Evolutionary conservation across 2,888 invertebrate species (phyloP).

Genomic region (Blastobasis lacticolella): DNA sequence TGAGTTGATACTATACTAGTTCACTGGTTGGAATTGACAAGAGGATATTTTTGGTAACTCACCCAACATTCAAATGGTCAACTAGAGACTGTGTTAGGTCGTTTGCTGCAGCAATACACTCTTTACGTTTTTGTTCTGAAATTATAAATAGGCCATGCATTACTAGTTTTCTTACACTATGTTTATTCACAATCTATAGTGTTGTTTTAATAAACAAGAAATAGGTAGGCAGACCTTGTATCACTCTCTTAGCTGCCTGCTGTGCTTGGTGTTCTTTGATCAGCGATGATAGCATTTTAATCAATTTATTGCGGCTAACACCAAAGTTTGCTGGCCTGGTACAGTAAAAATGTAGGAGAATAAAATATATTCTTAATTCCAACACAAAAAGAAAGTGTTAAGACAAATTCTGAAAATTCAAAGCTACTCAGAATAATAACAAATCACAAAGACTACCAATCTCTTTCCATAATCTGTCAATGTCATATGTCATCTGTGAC

Average conservation of each 20-base stretch:
- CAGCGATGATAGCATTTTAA: slow-evolving; percentile 85
- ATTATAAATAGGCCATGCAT: slow-evolving; percentile 12
- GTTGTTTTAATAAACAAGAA: not conserved
- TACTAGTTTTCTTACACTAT: not conserved
- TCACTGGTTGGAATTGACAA: too few relatives aligned
- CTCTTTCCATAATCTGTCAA: too few relatives aligned
- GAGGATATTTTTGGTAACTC: slow-evolving; percentile 26
- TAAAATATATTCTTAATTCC: not conserved
- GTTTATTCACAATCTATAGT: not conserved
- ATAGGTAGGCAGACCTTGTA: slow-evolving; percentile 77
- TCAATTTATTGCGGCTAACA: not conserved
- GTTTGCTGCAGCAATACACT: slow-evolving; percentile 93
- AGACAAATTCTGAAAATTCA: not conserved
- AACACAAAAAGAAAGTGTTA: not conserved
- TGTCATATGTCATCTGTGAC: too few relatives aligned
- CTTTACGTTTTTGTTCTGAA: slow-evolving; percentile 93
- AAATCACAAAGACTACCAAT: too few relatives aligned
- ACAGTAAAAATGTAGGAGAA: not conserved
- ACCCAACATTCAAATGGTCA: slow-evolving; percentile 98
- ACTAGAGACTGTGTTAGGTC: slow-evolving; percentile 95
- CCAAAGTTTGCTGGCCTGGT: not conserved
- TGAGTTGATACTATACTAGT: too few relatives aligned
- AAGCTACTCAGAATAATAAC: too few relatives aligned
- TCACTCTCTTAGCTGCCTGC: slow-evolving; percentile 84
- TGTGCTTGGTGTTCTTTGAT: slow-evolving; percentile 91